Base-by-base conservation (phyloP, 2,888 invertebrate species). In the Cremastobaeus sp. region DNA sequence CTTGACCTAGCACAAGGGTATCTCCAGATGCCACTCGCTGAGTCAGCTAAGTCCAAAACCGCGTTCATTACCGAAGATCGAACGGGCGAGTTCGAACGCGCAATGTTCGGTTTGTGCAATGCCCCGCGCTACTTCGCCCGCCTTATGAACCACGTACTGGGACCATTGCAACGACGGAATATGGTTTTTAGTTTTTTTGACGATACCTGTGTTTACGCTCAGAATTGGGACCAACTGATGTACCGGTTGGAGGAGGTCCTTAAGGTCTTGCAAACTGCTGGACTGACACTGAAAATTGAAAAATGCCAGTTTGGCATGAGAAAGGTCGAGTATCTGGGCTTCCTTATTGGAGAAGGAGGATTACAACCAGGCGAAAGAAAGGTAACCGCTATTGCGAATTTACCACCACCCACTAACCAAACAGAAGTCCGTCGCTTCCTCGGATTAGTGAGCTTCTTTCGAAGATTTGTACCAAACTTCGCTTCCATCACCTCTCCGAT, bases 61-160 rank as follows among this genome's bases (percentile, higher is more conserved):
- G 71, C 71, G 0, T 72, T 72, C n/a, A 62, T 76, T 1, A 76
- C 68, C 1, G 60, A 62, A 32, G 41, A 28, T 0, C 41, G 48
- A 28, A 60, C 70, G 1, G 73, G 66, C 0, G 28, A 66, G 3
- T 48, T 48, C 21, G 34, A 62, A 8, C 15, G 71, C 8, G 57
- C 64, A 0, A 75, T 68, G 66, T 57, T 70, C 9, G 74, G 70
- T 0, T 15, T 70, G 11, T 21, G 25, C 1, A 70, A 60, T 14
- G 70, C 60, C 1, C 70, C 66, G 0, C 12, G 12, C n/a, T 70
- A 65, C 32, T 74, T 74, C 25, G 54, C 54, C 0, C 47, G 60
- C 34, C 21, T 66, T 3, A 65, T 62, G 59, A 21, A 30, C 12
- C 21, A 45, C 8, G 54, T 62, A 0, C 35, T 68, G 4, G 68